Conservation (phyloP, 2,797 vertebrate genomes). For the Neostethus bicornis region DNA sequence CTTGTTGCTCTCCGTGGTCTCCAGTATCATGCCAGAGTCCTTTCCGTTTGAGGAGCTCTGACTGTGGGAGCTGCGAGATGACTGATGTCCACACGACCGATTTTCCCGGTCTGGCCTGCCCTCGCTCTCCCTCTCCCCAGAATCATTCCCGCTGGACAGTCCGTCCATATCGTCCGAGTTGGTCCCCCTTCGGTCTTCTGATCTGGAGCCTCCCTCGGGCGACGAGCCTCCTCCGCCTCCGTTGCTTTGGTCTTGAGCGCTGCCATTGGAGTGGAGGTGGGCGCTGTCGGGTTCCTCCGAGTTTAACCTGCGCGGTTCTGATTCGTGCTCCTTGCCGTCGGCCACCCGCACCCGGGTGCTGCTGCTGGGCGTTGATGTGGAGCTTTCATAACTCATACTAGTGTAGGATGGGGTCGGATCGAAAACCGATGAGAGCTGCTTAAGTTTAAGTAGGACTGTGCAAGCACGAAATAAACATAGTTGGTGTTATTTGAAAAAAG, state of each 20-base stretch:
- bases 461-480: conserved; percentile 62
- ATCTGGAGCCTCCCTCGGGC: conserved; percentile 54
- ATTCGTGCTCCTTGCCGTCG: conserved; percentile 63
- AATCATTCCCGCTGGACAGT: conserved; percentile 88
- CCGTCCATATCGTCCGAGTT: conserved; percentile 86
- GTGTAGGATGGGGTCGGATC: conserved; percentile 53
- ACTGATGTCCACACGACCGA: conserved; percentile 75
- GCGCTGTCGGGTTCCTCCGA: conserved; percentile 33
- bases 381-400: conserved; percentile 85
- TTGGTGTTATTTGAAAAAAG: conserved; percentile 20
- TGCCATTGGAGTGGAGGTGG: conserved; percentile 33
- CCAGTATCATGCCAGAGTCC: conserved; percentile 88
- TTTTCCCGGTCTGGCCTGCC: conserved; percentile 65
- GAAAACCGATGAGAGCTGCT: conserved; percentile 29
- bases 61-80: conserved; percentile 84
- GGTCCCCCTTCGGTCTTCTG: conserved; percentile 58
- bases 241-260: conserved; percentile 48
- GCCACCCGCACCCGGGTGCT: conserved; percentile 68
- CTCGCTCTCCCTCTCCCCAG: conserved; percentile 83
- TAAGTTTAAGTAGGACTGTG: conserved; percentile 74
- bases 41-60: conserved; percentile 88
- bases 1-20: conserved; percentile 88
- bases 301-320: conserved; percentile 38
- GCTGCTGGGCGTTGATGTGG: conserved; percentile 72
- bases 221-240: conserved; percentile 49